Base-by-base conservation (phyloP, 2,113 vertebrate genomes). In the Ailuropoda melanoleuca region DNA sequence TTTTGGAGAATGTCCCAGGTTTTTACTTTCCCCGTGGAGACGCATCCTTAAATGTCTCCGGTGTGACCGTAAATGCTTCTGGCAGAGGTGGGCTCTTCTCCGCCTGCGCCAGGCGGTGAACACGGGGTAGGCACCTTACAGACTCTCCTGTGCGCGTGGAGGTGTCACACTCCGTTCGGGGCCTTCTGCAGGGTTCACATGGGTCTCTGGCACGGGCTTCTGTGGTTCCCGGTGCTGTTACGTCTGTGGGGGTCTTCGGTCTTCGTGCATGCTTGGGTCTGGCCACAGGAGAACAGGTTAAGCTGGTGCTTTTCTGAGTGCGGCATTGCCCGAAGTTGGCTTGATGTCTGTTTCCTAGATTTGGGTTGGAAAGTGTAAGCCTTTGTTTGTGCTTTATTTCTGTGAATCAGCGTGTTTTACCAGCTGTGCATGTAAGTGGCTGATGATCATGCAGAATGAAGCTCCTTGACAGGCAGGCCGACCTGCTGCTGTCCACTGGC, bases 381-480 rank as follows among this genome's bases (percentile, higher is more conserved):
- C 78, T 95, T 93, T 97, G 96, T 97, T 90, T 96, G 86, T 70
- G 89, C 92, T 95, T 96, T 97, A 87, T 96, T 97, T 98, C 95
- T 97, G 85, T 98, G 98, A 98, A 93, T 97, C 92, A 85, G 96
- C 97, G 58, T 88, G 66, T 90, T 84, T 75, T 62, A 31, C 92
- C 92, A 97, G 96, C 97, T 96, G 92, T 88, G 89, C 77, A 8
- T 84, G 0, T 62, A 92, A 95, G 92, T 84, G 93, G 90, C 84
- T 95, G 80, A 34, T 18, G 89, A 96, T 90, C 78, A 26, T 34
- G 84, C 75, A 89, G n/a, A 91, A 19, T 8, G 53, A 58, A 83
- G 64, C 81, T 74, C 46, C 11, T 14, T 60, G 92, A 29, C 88
- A 85, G 78, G 37, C 81, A 13, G 85, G 34, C 23, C 34, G 68